phyloP scores from a whole-genome alignment of 2,113 vertebrate genomes.

The Tychaedon coryphoeus region DNA sequence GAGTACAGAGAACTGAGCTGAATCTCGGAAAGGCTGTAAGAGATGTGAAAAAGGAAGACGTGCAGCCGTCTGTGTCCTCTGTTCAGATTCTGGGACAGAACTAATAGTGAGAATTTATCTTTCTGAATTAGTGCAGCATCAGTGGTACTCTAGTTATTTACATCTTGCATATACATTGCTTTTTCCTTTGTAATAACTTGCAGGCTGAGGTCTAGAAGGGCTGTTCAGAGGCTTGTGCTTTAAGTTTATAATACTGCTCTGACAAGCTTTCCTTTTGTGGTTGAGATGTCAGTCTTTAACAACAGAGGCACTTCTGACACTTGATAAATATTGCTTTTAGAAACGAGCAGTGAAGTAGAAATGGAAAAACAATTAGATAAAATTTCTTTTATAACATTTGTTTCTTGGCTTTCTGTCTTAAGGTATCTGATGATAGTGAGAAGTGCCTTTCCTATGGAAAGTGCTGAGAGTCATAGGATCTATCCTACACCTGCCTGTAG shows the following conservation, averaged over 20 bases:
- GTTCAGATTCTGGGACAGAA: neutral
- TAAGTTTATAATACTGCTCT: neutral
- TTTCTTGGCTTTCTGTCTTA: neutral
- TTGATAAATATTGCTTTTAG: slow-evolving; percentile 18
- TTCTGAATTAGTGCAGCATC: neutral
- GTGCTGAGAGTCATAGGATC: neutral
- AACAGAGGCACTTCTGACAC: slow-evolving; percentile 1
- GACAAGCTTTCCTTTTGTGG: slow-evolving; percentile 3
- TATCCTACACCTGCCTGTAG: neutral
- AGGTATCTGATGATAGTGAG: neutral
- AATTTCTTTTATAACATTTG: neutral
- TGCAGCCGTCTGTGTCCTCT: neutral
- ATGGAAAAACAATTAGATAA: slow-evolving; percentile 20
- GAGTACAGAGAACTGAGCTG: neutral
- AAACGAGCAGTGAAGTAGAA: neutral
- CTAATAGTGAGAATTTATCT: neutral
- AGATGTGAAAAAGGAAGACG: neutral
- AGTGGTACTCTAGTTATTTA: neutral
- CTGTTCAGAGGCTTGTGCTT: neutral
- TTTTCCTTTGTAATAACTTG: neutral
- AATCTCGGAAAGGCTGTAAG: neutral
- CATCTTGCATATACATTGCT: neutral
- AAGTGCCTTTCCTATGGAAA: neutral
- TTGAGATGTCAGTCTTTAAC: neutral
- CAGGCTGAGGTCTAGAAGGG: neutral